Conservation (phyloP, 2,113 vertebrate genomes). For the Apteryx mantelli region DNA sequence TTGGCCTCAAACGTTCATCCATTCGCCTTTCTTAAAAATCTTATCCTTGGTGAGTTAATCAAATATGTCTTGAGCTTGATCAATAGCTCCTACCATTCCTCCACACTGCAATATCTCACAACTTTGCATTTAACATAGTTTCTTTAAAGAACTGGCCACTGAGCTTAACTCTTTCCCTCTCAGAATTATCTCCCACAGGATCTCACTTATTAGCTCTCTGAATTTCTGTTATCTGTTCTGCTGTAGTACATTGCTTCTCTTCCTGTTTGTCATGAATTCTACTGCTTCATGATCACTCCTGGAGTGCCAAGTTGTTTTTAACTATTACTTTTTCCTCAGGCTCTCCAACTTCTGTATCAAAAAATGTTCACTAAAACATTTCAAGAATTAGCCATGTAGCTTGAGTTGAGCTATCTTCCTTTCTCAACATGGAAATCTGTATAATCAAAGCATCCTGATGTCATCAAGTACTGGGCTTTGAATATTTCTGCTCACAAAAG, state of each 20-base stretch:
- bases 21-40: slow-evolving; percentile 31
- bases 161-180: slow-evolving; percentile 23
- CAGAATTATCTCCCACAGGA: slow-evolving; percentile 50
- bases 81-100: too few species aligned
- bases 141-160: slow-evolving; percentile 35
- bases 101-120: neutral
- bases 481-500: neutral
- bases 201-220: slow-evolving; percentile 50
- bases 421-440: neutral
- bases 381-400: neutral
- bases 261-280: slow-evolving; percentile 43
- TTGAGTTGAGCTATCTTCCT: neutral
- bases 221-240: slow-evolving; percentile 42
- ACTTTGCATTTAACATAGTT: slow-evolving; percentile 45
- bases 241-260: neutral
- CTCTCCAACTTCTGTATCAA: neutral
- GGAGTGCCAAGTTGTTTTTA: neutral
- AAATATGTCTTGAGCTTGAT: neutral
- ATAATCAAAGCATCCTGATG: neutral
- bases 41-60: neutral
- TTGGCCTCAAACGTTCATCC: neutral
- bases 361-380: neutral
- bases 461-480: neutral
- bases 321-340: neutral
- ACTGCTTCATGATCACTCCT: slow-evolving; percentile 1